Evolutionary conservation across 2,888 invertebrate genomes (phyloP).

Genomic region (Entomobrya proxima): DNA sequence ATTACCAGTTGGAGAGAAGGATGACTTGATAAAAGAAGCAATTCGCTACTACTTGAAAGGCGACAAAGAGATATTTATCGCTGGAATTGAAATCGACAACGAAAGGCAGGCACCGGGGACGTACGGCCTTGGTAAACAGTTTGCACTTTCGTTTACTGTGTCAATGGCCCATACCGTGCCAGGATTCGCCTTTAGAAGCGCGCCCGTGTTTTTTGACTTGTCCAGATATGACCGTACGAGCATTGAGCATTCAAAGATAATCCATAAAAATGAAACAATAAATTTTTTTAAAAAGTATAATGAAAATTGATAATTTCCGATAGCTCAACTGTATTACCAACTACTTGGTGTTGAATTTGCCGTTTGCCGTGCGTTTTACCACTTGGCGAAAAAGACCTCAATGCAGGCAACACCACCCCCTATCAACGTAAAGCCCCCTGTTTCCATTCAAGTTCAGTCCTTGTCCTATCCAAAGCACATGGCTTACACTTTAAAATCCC

Average conservation of each 20-base stretch:
- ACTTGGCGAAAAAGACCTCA: too few species aligned
- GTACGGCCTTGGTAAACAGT: background rate
- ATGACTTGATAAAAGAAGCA: slow-evolving; percentile 7
- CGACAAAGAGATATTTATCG: slow-evolving; percentile 5
- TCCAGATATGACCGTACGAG: background rate
- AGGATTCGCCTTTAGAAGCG: background rate
- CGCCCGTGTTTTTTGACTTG: slow-evolving; percentile 24
- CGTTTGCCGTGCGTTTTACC: background rate
- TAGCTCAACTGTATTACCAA: slow-evolving; percentile 24
- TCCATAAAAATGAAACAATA: background rate
- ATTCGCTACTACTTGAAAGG: slow-evolving; percentile 27
- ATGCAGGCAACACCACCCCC: background rate
- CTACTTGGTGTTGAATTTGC: slow-evolving; percentile 26
- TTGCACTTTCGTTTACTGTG: slow-evolving; percentile 41
- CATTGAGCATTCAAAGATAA: background rate
- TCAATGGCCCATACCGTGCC: slow-evolving; percentile 40
- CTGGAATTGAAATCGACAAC: slow-evolving; percentile 39
- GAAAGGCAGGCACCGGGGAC: background rate
- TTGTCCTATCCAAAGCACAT: slow-evolving; percentile 50
- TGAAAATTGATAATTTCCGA: background rate
- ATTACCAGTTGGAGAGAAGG: background rate
- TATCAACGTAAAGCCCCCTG: too few species aligned
- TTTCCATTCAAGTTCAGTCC: slow-evolving; percentile 30
- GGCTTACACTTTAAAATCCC: background rate
- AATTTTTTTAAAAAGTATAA: background rate